Evolutionary conservation across 2,797 vertebrate species (phyloP).

Genomic region (Scolopax bukidnonensis): DNA sequence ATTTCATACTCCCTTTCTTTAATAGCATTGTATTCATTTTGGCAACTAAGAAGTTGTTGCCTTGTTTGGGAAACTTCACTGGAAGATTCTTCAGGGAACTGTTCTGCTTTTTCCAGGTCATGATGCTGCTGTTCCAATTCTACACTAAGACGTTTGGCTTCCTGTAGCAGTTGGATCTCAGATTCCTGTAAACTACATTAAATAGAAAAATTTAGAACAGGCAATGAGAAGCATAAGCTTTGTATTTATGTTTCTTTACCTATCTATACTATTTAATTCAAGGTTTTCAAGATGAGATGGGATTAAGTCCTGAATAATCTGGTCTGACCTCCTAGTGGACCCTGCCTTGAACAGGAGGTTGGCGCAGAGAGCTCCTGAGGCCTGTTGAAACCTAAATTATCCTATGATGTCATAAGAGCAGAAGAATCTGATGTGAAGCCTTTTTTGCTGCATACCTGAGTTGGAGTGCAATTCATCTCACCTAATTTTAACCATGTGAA

Average conservation of each 20-base stretch:
- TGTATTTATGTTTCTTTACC: neutral
- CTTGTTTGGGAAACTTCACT: slow-evolving; percentile 86
- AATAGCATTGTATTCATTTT: slow-evolving; percentile 81
- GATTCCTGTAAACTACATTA: slow-evolving; percentile 84
- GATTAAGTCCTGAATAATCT: neutral
- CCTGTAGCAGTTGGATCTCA: slow-evolving; percentile 82
- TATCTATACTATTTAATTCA: neutral
- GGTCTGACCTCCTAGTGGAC: neutral
- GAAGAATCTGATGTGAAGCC: neutral
- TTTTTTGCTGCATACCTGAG: neutral
- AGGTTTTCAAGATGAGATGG: neutral
- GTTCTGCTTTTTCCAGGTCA: slow-evolving; percentile 80
- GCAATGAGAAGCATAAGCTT: neutral
- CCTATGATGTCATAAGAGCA: neutral
- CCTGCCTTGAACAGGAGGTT: neutral
- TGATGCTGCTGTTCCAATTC: slow-evolving; percentile 81
- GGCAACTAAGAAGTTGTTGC: slow-evolving; percentile 85
- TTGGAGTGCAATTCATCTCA: neutral
- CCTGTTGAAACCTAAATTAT: neutral
- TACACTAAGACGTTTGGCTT: slow-evolving; percentile 80
- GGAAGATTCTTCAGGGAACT: slow-evolving; percentile 79
- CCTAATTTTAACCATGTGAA: neutral
- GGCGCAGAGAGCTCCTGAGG: neutral
- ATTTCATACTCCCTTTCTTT: slow-evolving; percentile 84
- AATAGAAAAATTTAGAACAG: neutral